A percentile compares a stretch with the other conserved stretches of the same genome.
Conservation (phyloP, 37 sponge, comb jelly and placozoan species). For the Bolinopsis microptera region DNA sequence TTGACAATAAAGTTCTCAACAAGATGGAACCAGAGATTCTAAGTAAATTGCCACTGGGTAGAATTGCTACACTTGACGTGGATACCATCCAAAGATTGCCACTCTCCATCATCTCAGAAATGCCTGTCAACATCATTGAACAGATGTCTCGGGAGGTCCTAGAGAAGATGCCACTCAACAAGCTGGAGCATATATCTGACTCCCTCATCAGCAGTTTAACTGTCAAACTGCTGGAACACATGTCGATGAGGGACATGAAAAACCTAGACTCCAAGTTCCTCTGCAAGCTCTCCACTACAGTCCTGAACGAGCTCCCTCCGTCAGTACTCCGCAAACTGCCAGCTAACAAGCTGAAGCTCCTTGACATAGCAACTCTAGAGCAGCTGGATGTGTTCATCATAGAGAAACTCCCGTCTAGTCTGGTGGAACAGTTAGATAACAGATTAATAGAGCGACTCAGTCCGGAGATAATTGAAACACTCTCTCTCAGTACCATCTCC, state of each 20-base stretch:
- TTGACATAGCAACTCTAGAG: background rate
- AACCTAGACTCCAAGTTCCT: background rate
- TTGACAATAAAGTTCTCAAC: conserved; percentile 48
- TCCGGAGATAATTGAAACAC: background rate
- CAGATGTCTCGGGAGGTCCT: conserved; percentile 32
- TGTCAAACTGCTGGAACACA: background rate
- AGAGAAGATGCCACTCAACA: conserved; percentile 16
- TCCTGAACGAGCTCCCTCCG: conserved; percentile 53
- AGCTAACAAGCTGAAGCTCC: conserved; percentile 6
- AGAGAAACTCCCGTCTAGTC: background rate
- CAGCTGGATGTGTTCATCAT: conserved; percentile 24
- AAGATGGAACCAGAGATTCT: conserved; percentile 41
- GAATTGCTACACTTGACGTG: conserved; percentile 1
- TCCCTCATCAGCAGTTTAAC: background rate
- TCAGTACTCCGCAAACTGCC: conserved; percentile 17
- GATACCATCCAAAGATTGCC: conserved; percentile 51
- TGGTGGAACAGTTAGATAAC: conserved; percentile 34
- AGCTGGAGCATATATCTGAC: background rate
- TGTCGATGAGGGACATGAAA: conserved; percentile 19
- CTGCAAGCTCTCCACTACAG: background rate
- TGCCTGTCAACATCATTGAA: conserved; percentile 12
- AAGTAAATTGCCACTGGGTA: background rate
- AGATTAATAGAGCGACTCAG: background rate
- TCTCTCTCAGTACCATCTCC: background rate
- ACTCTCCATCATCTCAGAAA: conserved; percentile 13